These are phyloP conservation scores for Stenodera caucasica DNA, from an alignment of 2,888 invertebrate genomes.

Conservation along the genomic window DNA sequence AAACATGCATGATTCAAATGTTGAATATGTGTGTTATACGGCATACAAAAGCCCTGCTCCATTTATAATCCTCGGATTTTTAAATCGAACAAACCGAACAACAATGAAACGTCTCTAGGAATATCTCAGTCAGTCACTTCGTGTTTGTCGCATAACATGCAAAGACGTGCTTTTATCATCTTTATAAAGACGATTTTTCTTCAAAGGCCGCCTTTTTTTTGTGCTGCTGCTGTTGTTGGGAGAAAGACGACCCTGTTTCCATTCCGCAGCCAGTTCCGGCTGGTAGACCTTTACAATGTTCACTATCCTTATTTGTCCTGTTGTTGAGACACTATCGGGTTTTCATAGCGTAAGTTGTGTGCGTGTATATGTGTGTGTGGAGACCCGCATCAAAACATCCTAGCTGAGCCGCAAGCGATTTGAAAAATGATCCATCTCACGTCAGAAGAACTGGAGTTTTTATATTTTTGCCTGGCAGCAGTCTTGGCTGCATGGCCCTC, in stretches of 20 bases:
- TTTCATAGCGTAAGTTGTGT: slow-evolving; percentile 18
- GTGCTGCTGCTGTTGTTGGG: slow-evolving; percentile 43
- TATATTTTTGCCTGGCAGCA: slow-evolving; percentile 39
- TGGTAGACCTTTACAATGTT: slow-evolving; percentile 33
- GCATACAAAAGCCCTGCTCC: slow-evolving; percentile 50
- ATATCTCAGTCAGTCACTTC: slow-evolving; percentile 57
- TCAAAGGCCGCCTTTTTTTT: slow-evolving; percentile 29
- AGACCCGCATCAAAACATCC: slow-evolving; percentile 55
- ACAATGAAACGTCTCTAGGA: slow-evolving; percentile 54
- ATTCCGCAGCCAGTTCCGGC: slow-evolving; percentile 52
- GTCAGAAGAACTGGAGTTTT: slow-evolving; percentile 47
- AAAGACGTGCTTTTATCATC: slow-evolving; percentile 57
- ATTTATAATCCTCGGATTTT: slow-evolving; percentile 54
- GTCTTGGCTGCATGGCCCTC: too few species aligned
- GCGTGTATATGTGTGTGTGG: slow-evolving; percentile 42
- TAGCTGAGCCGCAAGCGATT: slow-evolving; percentile 53
- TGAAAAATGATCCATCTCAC: slow-evolving; percentile 57
- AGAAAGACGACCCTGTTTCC: slow-evolving; percentile 51
- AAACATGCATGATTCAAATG: slow-evolving; percentile 54
- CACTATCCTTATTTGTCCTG: slow-evolving; percentile 43
- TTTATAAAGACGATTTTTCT: slow-evolving; percentile 58
- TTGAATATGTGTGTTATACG: slow-evolving; percentile 51
- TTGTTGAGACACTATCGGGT: slow-evolving; percentile 16
- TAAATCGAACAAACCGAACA: slow-evolving; percentile 54
- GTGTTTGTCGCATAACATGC: slow-evolving; percentile 57